These are phyloP conservation scores for Brienomyrus brachyistius DNA, from an alignment of 2,113 vertebrate species.

Conservation along the genomic window DNA sequence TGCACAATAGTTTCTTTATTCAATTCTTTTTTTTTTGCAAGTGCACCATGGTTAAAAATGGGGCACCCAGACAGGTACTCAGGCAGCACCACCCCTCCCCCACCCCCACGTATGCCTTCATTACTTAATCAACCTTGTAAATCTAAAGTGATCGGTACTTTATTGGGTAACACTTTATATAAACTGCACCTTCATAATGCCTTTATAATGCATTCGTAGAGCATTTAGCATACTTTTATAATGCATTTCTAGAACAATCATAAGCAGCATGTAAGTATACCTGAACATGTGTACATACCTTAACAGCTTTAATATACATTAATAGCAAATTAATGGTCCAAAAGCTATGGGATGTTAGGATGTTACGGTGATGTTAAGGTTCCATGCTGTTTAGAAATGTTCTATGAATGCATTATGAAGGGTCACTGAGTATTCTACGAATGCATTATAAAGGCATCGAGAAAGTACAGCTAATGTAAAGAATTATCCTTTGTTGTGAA, in stretches of 20 bases:
- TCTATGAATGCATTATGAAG: background rate
- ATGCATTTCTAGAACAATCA: background rate
- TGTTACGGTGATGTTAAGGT: background rate
- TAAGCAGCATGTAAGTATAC: background rate
- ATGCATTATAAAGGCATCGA: background rate
- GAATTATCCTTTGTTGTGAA: background rate
- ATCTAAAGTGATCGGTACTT: background rate
- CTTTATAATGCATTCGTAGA: background rate
- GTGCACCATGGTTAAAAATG: background rate
- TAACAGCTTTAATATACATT: background rate
- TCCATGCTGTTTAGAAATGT: background rate
- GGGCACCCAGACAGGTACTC: background rate
- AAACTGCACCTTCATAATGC: background rate
- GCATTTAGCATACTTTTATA: background rate
- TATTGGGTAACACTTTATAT: background rate
- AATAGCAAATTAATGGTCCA: background rate
- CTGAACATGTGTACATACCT: background rate
- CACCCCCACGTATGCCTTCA: background rate
- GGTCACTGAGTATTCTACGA: background rate
- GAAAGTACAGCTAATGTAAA: background rate
- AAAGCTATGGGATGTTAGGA: background rate
- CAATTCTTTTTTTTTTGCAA: background rate
- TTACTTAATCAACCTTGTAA: background rate
- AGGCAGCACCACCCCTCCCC: background rate
- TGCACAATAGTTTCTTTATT: background rate